Evolutionary conservation across 2,888 invertebrate species (phyloP).

Genomic region (Tipula confusa): DNA sequence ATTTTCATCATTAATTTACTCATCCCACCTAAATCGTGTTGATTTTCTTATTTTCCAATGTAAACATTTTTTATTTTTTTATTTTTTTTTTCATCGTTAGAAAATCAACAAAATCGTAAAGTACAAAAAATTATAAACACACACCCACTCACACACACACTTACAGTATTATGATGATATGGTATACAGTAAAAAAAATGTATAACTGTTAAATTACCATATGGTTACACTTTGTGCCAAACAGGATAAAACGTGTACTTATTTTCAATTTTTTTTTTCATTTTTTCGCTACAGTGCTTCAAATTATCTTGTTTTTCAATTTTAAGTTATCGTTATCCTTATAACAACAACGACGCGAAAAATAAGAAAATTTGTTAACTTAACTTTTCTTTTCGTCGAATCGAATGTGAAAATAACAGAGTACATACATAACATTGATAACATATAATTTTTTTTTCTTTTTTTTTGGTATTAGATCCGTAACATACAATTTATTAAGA

Average conservation of each 20-base stretch:
- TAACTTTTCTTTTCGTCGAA: not conserved
- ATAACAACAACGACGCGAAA: not conserved
- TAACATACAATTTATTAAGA: not conserved
- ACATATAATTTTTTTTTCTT: not conserved
- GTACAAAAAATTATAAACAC: not conserved
- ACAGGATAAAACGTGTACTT: not conserved
- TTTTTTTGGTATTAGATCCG: not conserved
- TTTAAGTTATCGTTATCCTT: conserved; percentile 12
- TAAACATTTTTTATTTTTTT: no score
- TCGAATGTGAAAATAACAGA: conserved; percentile 5
- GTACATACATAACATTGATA: not conserved
- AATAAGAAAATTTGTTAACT: not conserved
- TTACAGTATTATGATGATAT: not conserved
- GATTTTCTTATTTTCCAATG: not conserved
- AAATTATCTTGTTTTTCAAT: conserved; percentile 25
- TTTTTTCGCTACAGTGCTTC: not conserved
- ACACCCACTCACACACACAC: no score
- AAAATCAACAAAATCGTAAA: not conserved
- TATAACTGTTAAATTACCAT: not conserved
- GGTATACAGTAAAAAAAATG: not conserved
- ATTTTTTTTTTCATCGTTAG: no score
- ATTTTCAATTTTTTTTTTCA: not conserved
- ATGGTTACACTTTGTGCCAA: not conserved
- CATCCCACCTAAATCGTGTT: not conserved
- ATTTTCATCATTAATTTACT: not conserved